These are phyloP conservation scores for Tuberolachnus salignus DNA, from an alignment of 2,888 invertebrate genomes.

Conservation along the genomic window DNA sequence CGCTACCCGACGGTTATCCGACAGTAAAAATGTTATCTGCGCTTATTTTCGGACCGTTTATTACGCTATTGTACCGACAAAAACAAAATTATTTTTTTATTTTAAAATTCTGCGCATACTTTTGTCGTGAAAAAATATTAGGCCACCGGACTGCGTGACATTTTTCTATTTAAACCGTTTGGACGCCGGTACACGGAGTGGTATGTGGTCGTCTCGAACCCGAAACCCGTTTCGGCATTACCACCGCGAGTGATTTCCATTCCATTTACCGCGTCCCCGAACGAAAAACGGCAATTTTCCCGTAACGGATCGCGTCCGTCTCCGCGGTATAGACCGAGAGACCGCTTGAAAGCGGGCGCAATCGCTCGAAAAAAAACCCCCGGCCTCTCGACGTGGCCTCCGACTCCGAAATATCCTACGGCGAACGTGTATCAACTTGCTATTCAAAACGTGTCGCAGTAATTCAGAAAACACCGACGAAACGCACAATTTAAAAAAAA, in stretches of 20 bases:
- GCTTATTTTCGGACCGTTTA: neutral
- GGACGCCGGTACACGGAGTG: neutral
- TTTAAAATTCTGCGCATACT: neutral
- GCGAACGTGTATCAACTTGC: no score
- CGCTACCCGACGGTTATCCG: neutral
- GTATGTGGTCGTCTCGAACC: neutral
- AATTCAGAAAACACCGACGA: no score
- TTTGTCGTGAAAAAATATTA: neutral
- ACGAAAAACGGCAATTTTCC: neutral
- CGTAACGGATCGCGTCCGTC: neutral
- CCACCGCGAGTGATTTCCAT: neutral
- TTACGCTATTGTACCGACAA: neutral
- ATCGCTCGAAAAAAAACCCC: no score
- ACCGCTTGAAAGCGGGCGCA: no score
- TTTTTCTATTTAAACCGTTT: neutral
- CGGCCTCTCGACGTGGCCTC: no score
- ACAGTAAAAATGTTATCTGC: slow-evolving; percentile 9
- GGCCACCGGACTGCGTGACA: neutral
- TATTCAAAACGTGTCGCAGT: no score
- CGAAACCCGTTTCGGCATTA: slow-evolving; percentile 1
- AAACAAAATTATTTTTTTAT: no score
- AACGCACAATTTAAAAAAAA: no score
- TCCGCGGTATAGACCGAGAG: no score
- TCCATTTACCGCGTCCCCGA: neutral
- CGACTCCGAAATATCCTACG: no score